A percentile compares a stretch with the other conserved stretches of the same genome.
These are phyloP conservation scores for Podiceps cristatus DNA, from an alignment of 2,113 vertebrate species.

Conservation along the genomic window DNA sequence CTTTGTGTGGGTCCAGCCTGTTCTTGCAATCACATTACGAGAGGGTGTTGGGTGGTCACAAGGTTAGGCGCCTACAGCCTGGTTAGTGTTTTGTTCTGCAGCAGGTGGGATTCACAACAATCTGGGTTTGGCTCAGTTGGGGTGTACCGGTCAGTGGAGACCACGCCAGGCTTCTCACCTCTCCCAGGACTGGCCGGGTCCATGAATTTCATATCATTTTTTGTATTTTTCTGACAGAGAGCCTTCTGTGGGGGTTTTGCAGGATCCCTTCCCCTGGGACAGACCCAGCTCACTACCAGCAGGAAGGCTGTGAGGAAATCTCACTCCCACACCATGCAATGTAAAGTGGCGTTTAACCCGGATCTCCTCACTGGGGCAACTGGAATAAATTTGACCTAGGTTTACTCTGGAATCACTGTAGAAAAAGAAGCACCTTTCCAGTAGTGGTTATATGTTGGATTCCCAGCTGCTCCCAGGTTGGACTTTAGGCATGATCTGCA, in stretches of 20 bases:
- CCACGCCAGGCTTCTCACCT: background rate
- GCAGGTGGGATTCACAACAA: background rate
- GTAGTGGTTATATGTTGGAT: no score
- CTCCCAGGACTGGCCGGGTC: background rate
- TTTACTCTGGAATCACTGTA: background rate
- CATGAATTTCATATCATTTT: background rate
- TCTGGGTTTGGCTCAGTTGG: background rate
- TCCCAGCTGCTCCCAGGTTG: background rate
- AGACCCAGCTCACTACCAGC: no score
- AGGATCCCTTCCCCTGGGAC: background rate
- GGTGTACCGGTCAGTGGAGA: background rate
- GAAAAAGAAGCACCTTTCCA: background rate
- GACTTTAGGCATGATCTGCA: background rate
- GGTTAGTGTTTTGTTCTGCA: background rate
- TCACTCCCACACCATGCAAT: background rate
- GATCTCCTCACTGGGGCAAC: background rate
- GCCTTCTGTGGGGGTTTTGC: background rate
- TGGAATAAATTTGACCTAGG: background rate
- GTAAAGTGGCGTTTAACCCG: background rate
- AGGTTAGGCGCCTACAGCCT: accelerated
- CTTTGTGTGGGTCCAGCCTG: background rate
- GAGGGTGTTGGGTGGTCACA: background rate
- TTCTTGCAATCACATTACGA: background rate
- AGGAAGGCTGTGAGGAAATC: no score
- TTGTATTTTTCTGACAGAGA: background rate